Percentiles rank a stretch among this genome's conserved stretches.
These are phyloP conservation scores for Ichneumon xanthorius DNA, from an alignment of 2,888 invertebrate genomes.

Conservation along the genomic window DNA sequence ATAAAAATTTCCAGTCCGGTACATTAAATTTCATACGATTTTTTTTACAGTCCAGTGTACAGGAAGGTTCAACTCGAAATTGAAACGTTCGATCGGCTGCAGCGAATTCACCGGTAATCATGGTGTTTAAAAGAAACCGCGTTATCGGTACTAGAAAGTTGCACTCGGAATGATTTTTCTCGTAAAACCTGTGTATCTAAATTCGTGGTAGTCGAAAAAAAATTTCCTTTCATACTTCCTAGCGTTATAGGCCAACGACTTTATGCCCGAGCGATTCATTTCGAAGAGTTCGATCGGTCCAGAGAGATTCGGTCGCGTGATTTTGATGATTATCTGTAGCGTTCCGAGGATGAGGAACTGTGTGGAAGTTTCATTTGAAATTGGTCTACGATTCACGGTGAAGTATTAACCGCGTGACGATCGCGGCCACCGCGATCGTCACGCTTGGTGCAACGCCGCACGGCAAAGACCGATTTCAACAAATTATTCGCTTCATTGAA, in stretches of 20 bases:
- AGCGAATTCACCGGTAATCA: neutral
- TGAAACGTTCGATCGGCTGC: too few species aligned
- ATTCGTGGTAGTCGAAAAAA: neutral
- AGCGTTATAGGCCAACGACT: neutral
- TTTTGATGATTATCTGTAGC: neutral
- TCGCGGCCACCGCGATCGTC: slow-evolving; percentile 49
- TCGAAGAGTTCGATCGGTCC: slow-evolving; percentile 27
- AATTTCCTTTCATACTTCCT: neutral
- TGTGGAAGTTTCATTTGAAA: slow-evolving; percentile 74
- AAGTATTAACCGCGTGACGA: slow-evolving; percentile 66
- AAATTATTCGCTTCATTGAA: slow-evolving; percentile 57
- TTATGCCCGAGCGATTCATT: neutral
- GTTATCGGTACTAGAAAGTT: neutral
- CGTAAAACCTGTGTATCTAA: neutral
- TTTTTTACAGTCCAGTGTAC: too few species aligned
- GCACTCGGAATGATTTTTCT: neutral
- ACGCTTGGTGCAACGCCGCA: slow-evolving; percentile 58
- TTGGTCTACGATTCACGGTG: slow-evolving; percentile 74
- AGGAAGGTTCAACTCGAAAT: too few species aligned
- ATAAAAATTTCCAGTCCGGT: too few species aligned
- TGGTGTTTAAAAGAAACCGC: neutral
- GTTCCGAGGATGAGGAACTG: neutral
- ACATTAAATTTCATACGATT: too few species aligned
- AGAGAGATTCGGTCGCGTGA: slow-evolving; percentile 31
- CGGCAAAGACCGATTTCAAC: slow-evolving; percentile 29